phyloP scores from a whole-genome alignment of 2,113 vertebrate genomes.

The Gymnobelideus leadbeateri region DNA sequence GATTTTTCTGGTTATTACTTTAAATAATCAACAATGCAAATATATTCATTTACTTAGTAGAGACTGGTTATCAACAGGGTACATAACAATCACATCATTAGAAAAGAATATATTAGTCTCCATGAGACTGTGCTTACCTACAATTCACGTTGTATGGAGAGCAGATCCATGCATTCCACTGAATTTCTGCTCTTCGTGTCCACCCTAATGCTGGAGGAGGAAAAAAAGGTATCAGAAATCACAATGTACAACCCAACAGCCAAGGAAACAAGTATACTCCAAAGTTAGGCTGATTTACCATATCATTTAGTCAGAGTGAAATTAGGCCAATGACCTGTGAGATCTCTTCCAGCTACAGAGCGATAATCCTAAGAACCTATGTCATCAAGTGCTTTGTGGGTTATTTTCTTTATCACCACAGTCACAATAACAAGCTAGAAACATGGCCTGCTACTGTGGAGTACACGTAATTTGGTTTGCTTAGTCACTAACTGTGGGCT shows the following conservation, averaged over 20 bases:
- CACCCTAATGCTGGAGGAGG: not conserved
- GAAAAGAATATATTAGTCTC: not conserved
- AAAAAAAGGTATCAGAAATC: slow-evolving; percentile 13
- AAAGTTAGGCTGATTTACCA: not conserved
- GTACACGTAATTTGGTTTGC: not conserved
- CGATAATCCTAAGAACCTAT: not conserved
- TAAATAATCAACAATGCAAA: slow-evolving; percentile 2
- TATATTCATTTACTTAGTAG: not conserved
- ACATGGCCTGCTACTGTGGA: not conserved
- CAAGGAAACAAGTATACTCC: slow-evolving; percentile 9
- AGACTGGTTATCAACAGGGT: not conserved
- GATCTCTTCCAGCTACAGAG: not conserved
- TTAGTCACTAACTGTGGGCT: not conserved
- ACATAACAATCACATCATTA: not conserved
- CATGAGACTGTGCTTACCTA: not conserved
- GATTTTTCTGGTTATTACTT: not conserved
- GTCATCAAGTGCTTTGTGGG: not conserved
- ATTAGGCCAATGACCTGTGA: not conserved
- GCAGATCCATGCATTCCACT: not conserved
- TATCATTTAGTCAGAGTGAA: not conserved
- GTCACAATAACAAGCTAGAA: not conserved
- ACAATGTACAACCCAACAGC: not conserved
- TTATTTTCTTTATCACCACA: not conserved
- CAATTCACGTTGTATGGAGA: not conserved
- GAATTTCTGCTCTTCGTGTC: not conserved